Base-by-base conservation (phyloP, 2,797 vertebrate genomes). In the Sebastes nivosus region DNA sequence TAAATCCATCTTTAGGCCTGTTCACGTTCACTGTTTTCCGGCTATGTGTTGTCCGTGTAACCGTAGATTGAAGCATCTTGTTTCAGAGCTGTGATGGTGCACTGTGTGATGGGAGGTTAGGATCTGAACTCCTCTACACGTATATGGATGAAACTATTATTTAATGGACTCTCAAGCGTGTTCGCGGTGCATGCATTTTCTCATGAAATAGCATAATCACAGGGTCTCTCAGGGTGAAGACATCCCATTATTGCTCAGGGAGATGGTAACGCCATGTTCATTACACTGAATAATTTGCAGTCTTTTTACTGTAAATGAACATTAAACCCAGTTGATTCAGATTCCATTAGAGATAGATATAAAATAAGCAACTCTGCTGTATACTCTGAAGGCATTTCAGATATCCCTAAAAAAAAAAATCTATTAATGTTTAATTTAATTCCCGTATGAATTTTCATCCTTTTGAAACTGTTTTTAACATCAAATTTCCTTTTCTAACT, bases 231-330 rank as follows among this genome's bases (percentile, higher is more conserved):
- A 78, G 29, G 29, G 16, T 27, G 11, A 73, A 38, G 20, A 67
- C 25, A 22, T 24, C 25, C 13, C 20, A 4, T 76, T 52, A 84
- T 46, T 27, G n/a, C 25, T 67, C 14, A 20, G 32, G 27, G 46
- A 63, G 27, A 81, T 73, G 38, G 22, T 84, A 76, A 88, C 8
- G 0, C 46, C 18, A 8, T 79, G 52, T 42, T 81, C 82, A 83
- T 84, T 61, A 61, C 22, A 71, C 34, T 38, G 34, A 84, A 72
- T 83, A 63, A 82, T 72, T 80, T 75, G 14, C 32, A 76, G 36
- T 14, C 24, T 18, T 66, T 11, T 60, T 11, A 58, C 22, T 67
- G 4, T 5, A 77, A 68, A 74, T 38, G 24, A 29, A 59, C 24
- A 52, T 72, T 18, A 27, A 46, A 66, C 34, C 20, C 6, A 61